These are phyloP conservation scores for Tethea ocularis DNA, from an alignment of 2,888 invertebrate species.

Conservation along the genomic window DNA sequence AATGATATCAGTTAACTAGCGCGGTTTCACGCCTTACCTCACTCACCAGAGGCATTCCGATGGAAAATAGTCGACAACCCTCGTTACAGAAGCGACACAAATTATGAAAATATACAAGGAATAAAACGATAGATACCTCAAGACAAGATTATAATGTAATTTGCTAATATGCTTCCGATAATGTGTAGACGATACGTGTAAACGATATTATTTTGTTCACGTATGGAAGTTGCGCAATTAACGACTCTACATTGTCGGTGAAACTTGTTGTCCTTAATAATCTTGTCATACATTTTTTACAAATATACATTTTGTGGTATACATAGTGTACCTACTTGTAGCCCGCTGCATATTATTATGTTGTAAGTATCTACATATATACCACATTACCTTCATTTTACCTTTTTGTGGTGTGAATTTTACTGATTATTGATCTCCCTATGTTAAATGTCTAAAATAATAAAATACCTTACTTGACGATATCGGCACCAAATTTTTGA, in stretches of 20 bases:
- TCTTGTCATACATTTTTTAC: not conserved
- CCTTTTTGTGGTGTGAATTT: too few species aligned
- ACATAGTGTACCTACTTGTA: not conserved
- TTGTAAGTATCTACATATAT: too few species aligned
- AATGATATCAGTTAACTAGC: constrained; percentile 74
- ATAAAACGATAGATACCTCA: not conserved
- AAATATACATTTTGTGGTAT: not conserved
- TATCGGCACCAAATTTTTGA: too few species aligned
- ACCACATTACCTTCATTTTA: too few species aligned
- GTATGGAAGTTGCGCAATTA: constrained; percentile 3
- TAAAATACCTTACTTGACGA: too few species aligned
- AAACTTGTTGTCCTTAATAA: not conserved
- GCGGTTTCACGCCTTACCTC: constrained; percentile 77
- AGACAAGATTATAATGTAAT: not conserved
- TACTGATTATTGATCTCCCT: too few species aligned
- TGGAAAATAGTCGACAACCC: not conserved
- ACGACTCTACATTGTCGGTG: not conserved
- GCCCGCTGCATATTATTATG: not conserved
- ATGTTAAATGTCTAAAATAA: too few species aligned
- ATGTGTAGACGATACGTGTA: not conserved
- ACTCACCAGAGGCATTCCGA: constrained; percentile 36
- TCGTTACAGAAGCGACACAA: not conserved
- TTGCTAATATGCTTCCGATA: not conserved
- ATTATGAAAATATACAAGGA: not conserved
- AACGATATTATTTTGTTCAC: not conserved